Conservation (phyloP, 2,888 invertebrate species). For the Andrena flavipes region DNA sequence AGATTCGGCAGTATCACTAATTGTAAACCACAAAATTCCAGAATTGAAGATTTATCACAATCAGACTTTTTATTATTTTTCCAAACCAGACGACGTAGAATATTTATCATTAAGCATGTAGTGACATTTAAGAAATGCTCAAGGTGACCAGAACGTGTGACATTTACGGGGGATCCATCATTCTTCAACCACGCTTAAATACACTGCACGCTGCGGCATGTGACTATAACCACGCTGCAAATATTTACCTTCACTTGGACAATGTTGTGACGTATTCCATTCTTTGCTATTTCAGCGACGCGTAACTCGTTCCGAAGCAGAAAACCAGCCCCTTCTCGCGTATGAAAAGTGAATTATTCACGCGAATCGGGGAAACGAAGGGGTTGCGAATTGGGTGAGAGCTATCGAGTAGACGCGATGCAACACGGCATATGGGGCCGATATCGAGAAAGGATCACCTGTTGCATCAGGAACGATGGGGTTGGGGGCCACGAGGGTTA, state of each 20-base stretch:
- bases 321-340: constrained; percentile 33
- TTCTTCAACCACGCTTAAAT: no score
- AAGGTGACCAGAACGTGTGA: no score
- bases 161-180: no score
- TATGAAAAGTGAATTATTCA: constrained; percentile 24
- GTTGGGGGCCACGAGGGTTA: constrained; percentile 80
- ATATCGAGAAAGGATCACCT: constrained; percentile 84
- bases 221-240: no score
- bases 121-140: no score
- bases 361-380: constrained; percentile 46
- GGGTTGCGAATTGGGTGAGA: constrained; percentile 68
- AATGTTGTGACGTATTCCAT: not conserved
- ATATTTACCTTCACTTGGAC: not conserved
- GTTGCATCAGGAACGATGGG: constrained; percentile 83
- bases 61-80: not conserved
- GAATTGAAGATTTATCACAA: not conserved
- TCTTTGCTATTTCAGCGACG: constrained; percentile 18
- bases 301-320: constrained; percentile 23
- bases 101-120: no score
- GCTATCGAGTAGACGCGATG: constrained; percentile 67
- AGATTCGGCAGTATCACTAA: not conserved
- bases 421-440: constrained; percentile 77
- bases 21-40: not conserved
- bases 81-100: not conserved
- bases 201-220: no score